Evolutionary conservation across 2,113 vertebrate species (phyloP), one percentile per base, ranked within the genome.

Genomic region (Australoheros scitulus): DNA sequence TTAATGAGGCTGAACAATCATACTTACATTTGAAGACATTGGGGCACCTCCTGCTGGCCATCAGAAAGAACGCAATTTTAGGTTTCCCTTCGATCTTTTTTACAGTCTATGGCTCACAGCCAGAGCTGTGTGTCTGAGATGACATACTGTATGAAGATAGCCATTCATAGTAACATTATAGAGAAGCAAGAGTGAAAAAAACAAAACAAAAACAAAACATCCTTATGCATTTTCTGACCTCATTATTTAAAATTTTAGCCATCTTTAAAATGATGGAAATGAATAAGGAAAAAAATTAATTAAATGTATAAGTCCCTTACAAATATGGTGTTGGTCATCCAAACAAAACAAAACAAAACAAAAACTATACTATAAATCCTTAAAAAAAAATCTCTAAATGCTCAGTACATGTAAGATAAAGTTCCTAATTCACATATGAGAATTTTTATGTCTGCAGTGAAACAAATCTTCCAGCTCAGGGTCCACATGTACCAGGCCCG

Each of bases 401-500:
- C 47, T 72, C 17, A 29, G 6, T 47, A 68, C 4, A 11, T 65
- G 5, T 24, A 15, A 29, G 14, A 20, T 52, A 52, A 20, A 32
- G 11, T 34, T 34, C 68, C 34, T 3, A 5, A 34, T 29, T 72
- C 47, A 72, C 26, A 55, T 34, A 14, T n/a, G 26, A 15, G 68
- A 72, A 9, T 55, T 55, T 55, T 55, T 26, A 34, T 61, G 18
- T 47, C 11, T 74, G 34, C 22, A 99, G 98, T 98, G 96, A 99
- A 99, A 20, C 98, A 99, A 91, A 95, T 97, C 18, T 99, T 99
- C 96, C 98, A 99, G 96, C 96, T 99, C 86, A 95, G 98, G 29
- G 97, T 97, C 20, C 98, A 99, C 94, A 97, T 99, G 98, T 99
- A 99, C 92, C 98, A 99, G 61, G 98, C 98, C 56, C 95, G 98